Base-by-base conservation (phyloP, 35 echinoderm and acorn worm genomes). In the Stichopus chloronotus region DNA sequence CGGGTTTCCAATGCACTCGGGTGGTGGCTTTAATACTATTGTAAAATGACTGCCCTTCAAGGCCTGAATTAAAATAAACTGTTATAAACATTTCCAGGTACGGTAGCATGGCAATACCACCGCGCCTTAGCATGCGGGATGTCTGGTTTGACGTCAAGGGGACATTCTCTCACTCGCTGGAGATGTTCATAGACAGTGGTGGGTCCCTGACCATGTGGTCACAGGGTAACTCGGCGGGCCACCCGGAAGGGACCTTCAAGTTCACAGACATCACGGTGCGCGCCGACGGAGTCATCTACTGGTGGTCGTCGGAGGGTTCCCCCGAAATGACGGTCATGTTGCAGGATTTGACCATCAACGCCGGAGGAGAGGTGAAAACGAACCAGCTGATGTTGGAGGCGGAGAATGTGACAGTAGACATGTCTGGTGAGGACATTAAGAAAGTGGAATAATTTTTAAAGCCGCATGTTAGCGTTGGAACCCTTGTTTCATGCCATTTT, bases 111-210 rank as follows among this genome's bases (percentile, higher is more conserved):
- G 80, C 76, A 56, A 59, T 97, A 0, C 96, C 96, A 53, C 81
- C 94, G 13, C 77, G 96, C 5, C 94, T 95, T 9, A 95, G 94
- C 25, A 76, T 97, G 83, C 78, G 96, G 5, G 96, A 97, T 23
- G 94, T 97, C 23, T 97, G 96, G 96, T 95, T 97, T 92, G 94
- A 97, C 43, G 87, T 97, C 57, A 97, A 93, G 21, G 96, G 96
- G 12, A 95, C 91, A 12, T 86, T 97, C 4, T 92, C 90, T 25
- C 92, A 92, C 43, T 89, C 92, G 3, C 85, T 81, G 16, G 92
- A 97, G 58, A 93, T 97, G 81, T 93, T 87, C 23, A 88, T 97
- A 58, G 96, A 97, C 81, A 93, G 87, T 81, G 92, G 92, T 52
- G 96, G 96, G 6, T 74, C 82, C 21, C 87, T 97, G 12, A 91